Percentiles rank a stretch among this genome's conserved stretches.
Evolutionary conservation across 2,113 vertebrate species (phyloP).

Genomic region (Bostrychus sinensis): DNA sequence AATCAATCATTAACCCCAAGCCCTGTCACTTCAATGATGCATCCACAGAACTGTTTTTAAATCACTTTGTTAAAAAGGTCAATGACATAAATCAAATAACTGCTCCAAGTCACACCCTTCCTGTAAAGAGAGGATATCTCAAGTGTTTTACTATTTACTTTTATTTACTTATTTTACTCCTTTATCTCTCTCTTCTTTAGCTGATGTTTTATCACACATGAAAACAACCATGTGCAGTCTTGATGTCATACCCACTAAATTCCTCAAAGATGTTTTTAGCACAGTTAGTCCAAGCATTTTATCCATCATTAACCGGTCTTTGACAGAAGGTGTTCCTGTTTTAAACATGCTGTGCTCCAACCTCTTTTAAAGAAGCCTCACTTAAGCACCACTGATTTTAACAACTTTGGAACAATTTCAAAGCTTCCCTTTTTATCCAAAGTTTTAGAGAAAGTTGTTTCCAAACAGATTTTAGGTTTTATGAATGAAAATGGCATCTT

Average conservation of each 20-base stretch:
- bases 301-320: background rate
- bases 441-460: too few species aligned
- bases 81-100: background rate
- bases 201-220: background rate
- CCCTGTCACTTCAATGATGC: background rate
- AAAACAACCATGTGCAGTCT: background rate
- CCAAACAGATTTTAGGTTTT: too few species aligned
- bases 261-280: background rate
- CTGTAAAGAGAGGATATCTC: background rate
- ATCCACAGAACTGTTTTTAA: background rate
- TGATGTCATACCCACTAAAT: background rate
- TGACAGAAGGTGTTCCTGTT: background rate
- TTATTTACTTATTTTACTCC: background rate
- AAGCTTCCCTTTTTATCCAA: too few species aligned
- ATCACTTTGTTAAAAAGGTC: background rate
- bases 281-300: background rate
- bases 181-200: background rate
- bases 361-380: background rate
- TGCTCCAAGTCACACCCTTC: background rate
- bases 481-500: too few species aligned
- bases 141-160: background rate
- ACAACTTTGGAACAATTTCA: background rate
- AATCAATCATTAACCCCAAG: background rate
- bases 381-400: background rate
- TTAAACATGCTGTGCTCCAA: background rate